Percentiles rank a stretch among this genome's conserved stretches.
Conservation (phyloP, 1,140 invertebrate species). For the Drosophila pseudoananassae region DNA sequence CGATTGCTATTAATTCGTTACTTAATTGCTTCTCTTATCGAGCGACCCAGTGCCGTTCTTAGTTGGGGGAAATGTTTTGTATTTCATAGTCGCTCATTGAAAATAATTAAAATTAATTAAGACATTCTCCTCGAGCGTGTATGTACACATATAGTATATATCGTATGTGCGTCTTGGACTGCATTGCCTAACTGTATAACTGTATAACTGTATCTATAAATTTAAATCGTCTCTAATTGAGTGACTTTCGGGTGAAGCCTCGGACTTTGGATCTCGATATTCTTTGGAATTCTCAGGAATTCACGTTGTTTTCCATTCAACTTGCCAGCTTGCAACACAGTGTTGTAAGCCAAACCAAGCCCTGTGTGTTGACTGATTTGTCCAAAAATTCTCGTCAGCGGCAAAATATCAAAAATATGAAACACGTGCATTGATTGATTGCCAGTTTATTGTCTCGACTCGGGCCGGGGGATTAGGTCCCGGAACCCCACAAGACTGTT, state of each 20-base stretch:
- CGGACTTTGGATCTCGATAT: slow-evolving; percentile 53
- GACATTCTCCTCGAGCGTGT: slow-evolving; percentile 59
- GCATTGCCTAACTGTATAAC: slow-evolving; percentile 37
- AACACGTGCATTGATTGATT: slow-evolving; percentile 71
- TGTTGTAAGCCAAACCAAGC: neutral
- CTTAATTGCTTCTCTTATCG: slow-evolving; percentile 79
- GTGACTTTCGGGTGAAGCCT: slow-evolving; percentile 71
- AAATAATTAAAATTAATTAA: slow-evolving; percentile 83
- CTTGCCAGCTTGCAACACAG: slow-evolving; percentile 2
- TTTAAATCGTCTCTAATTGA: slow-evolving; percentile 81
- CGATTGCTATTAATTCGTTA: slow-evolving; percentile 75
- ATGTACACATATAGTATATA: slow-evolving; percentile 1
- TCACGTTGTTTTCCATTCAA: slow-evolving; percentile 23
- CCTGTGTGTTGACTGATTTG: slow-evolving; percentile 59
- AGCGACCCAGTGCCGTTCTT: slow-evolving; percentile 44
- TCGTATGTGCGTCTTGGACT: slow-evolving; percentile 15
- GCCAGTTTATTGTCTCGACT: slow-evolving; percentile 47
- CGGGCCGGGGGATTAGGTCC: slow-evolving; percentile 25
- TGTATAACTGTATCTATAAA: slow-evolving; percentile 54
- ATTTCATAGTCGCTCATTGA: slow-evolving; percentile 80
- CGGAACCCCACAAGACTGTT: slow-evolving; percentile 18
- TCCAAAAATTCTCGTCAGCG: slow-evolving; percentile 46
- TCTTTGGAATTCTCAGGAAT: slow-evolving; percentile 32
- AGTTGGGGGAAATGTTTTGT: slow-evolving; percentile 65
- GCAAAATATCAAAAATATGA: slow-evolving; percentile 61